Evolutionary conservation across 37 sponge, comb jelly and placozoan species (phyloP), one percentile per base, ranked within the genome.

Genomic region (Lycopodina hypogea): DNA sequence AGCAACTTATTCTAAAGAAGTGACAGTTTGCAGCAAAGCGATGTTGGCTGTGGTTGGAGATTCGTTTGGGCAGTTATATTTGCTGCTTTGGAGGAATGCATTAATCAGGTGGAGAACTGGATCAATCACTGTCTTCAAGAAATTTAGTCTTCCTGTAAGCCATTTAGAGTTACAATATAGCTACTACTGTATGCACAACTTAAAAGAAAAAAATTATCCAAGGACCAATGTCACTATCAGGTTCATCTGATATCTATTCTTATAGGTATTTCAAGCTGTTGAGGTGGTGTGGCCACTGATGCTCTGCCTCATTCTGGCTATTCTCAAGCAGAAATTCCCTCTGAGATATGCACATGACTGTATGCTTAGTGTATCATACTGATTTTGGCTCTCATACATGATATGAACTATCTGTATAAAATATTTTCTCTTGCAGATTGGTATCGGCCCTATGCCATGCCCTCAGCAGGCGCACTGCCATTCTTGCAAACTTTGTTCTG

Each of bases 401-500:
- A 45, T 45, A 34, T 34, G 35, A 24, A 12, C 30, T 30, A 32
- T 30, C 3, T 58, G 26, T 58, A 24, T 18, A 58, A 6, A 34
- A 8, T 42, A 3, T 50, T 53, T 6, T 28, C 9, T 42, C 34
- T 17, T 77, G 60, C 89, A 94, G 95, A 50, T 56, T 38, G 65
- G 56, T 95, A 83, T 74, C 81, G 86, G 24, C 79, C 99, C 52
- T 79, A 88, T 69, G 97, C 96, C 0, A 72, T 98, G 63, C 99
- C 99, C n/a, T 92, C 93, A 8, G 99, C 99, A 36, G 99, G 99
- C 1, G 56, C 86, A 12, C 72, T 98, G 28, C 99, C 99, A 2
- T 98, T 98, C 68, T 66, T 95, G 48, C 99, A 98, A 84, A 76
- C 93, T 23, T 22, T 91, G 28, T 53, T 93, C 57, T 98, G 99